phyloP scores from a whole-genome alignment of 2,888 invertebrate genomes.

The Chaitophorus viminalis region DNA sequence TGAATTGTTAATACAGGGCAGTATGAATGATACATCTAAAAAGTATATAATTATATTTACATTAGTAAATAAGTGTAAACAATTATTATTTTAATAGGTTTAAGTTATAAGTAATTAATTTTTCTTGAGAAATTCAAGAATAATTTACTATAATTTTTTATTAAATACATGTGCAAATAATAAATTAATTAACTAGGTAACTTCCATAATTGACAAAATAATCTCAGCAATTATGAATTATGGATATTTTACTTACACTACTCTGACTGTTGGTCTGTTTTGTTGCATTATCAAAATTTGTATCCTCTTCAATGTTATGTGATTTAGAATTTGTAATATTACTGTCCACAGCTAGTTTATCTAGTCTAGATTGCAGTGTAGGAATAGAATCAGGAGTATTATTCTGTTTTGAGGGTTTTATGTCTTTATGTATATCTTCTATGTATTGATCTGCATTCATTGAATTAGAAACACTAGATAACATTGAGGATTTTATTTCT shows the following conservation, averaged over 20 bases:
- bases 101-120: too few species aligned
- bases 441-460: background rate
- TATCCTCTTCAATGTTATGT: background rate
- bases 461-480: background rate
- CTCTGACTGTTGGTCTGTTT: background rate
- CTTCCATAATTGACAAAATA: too few species aligned
- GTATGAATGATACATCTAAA: too few species aligned
- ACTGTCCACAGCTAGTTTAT: background rate
- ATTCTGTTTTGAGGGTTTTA: background rate
- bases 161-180: background rate
- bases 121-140: too few species aligned
- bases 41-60: too few species aligned
- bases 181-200: background rate
- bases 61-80: too few species aligned
- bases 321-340: background rate
- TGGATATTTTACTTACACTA: background rate
- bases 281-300: background rate
- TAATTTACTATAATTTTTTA: background rate
- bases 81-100: too few species aligned
- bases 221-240: too few species aligned
- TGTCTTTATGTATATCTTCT: background rate
- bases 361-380: background rate
- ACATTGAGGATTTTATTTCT: background rate
- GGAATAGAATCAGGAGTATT: background rate
- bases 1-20: background rate